Evolutionary conservation across 35 echinoderm and acorn worm species (phyloP).

Genomic region (Hemicentrotus pulcherrimus): DNA sequence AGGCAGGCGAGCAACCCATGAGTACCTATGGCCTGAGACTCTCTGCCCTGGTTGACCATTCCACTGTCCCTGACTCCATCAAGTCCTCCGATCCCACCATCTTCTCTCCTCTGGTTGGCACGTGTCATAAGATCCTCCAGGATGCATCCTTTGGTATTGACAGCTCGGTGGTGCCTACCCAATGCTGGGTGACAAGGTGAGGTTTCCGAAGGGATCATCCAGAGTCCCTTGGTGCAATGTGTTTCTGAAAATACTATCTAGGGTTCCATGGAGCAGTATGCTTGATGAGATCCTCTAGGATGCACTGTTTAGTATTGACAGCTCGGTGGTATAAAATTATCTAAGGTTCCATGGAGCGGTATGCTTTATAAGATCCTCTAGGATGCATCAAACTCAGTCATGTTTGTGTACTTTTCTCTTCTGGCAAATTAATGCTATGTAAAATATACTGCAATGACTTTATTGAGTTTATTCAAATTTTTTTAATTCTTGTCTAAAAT

Average conservation of each 20-base stretch:
- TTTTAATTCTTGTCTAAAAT: too few species aligned
- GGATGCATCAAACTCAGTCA: too few species aligned
- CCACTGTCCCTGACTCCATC: conserved; percentile 27
- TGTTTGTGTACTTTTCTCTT: neutral
- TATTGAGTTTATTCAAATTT: too few species aligned
- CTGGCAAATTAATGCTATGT: too few species aligned
- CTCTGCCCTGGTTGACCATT: conserved; percentile 50
- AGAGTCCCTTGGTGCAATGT: neutral
- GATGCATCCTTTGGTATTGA: conserved; percentile 66
- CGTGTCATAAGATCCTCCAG: conserved; percentile 62
- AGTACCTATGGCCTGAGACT: conserved; percentile 68
- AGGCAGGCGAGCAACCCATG: conserved; percentile 59
- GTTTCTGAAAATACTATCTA: too few species aligned
- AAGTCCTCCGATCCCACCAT: conserved; percentile 49
- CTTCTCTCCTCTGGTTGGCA: conserved; percentile 63
- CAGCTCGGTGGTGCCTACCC: conserved; percentile 28
- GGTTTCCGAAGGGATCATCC: neutral
- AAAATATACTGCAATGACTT: too few species aligned
- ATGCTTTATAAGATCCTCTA: too few species aligned
- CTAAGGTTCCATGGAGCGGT: too few species aligned
- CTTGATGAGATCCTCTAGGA: conserved; percentile 49
- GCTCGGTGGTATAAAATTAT: neutral
- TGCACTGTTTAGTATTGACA: conserved; percentile 59
- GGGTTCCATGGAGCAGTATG: too few species aligned
- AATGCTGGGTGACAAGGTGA: conserved; percentile 76